Base-by-base conservation (phyloP, 1,140 invertebrate genomes). In the Microplitis demolitor region DNA sequence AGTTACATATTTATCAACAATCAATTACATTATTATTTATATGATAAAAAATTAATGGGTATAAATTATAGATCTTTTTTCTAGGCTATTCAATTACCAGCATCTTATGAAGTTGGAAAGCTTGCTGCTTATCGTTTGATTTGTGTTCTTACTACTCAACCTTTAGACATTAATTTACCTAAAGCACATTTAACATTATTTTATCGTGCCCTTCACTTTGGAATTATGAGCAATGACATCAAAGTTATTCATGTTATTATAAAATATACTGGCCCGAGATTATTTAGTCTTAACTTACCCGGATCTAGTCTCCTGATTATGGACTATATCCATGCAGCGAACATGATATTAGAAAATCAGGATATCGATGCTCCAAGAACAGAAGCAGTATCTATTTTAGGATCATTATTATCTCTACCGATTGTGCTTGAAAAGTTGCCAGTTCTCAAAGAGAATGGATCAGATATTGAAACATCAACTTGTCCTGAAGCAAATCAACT, bases 341-440 rank as follows among this genome's bases (percentile, higher is more conserved):
- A 96, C 76, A 91, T 94, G 4, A 91, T 98, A 75, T 88, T 98
- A 45, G 94, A 93, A 75, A 93, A 92, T 37, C 89, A 91, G 8
- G 96, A 98, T 83, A 89, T 95, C 14, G 88, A 89, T 90, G 92
- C 93, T 71, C 96, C 97, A 1, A 89, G 96, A 72, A 93, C 93
- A 13, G 97, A 98, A 82, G 96, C 97, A 0, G 91, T 97, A n/a
- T 95, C 96, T 0, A 92, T 98, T 61, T 88, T 99, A 5, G 96
- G 96, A 2, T 93, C 94, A 0, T 85, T 98, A 54, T 87, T 98
- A 24, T 93, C 94, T 75, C 90, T 97, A 71, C 94, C 96, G 0
- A 90, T 93, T 73, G 90, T 92, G 54, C 89, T 94, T 70, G 89
- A 91, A 78, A 92, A 93, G 72, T 89, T 96, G 9, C 93, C 93